A percentile compares a stretch with the other conserved stretches of the same genome.
These are phyloP conservation scores for Amphipyra tragopoginis DNA, from an alignment of 2,888 invertebrate genomes.

Conservation along the genomic window DNA sequence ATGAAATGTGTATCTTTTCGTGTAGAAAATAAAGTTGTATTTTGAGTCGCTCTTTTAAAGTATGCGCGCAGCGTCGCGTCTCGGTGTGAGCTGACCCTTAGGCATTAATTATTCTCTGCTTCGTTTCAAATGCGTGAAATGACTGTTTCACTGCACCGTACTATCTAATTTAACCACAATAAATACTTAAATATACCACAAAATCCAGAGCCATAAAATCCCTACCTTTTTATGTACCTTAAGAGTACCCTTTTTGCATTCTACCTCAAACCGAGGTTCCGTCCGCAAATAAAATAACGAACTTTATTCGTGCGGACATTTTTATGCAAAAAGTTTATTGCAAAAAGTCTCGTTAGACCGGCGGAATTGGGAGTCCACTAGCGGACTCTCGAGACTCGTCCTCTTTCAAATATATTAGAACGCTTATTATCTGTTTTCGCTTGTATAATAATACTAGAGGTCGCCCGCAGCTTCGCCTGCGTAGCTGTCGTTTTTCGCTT, in stretches of 20 bases:
- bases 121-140: too few relatives aligned
- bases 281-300: slow-evolving; percentile 26
- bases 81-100: too few relatives aligned
- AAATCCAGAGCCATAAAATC: slow-evolving; percentile 10
- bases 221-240: neutral
- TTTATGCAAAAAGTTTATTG: slow-evolving; percentile 30
- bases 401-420: slow-evolving; percentile 2
- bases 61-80: too few relatives aligned
- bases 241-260: neutral
- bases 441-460: too few relatives aligned
- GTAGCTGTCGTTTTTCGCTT: too few relatives aligned
- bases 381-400: neutral
- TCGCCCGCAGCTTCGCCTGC: too few relatives aligned
- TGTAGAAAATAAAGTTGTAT: too few relatives aligned
- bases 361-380: slow-evolving; percentile 1
- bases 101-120: too few relatives aligned
- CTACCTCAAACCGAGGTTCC: slow-evolving; percentile 2
- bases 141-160: too few relatives aligned
- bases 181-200: slow-evolving; percentile 8
- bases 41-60: too few relatives aligned
- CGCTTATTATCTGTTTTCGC: slow-evolving; percentile 1
- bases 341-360: slow-evolving; percentile 11
- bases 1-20: too few relatives aligned
- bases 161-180: too few relatives aligned
- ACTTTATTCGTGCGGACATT: slow-evolving; percentile 9